These are phyloP conservation scores for Craterocephalus amniculus DNA, from an alignment of 2,797 vertebrate species.

Conservation along the genomic window DNA sequence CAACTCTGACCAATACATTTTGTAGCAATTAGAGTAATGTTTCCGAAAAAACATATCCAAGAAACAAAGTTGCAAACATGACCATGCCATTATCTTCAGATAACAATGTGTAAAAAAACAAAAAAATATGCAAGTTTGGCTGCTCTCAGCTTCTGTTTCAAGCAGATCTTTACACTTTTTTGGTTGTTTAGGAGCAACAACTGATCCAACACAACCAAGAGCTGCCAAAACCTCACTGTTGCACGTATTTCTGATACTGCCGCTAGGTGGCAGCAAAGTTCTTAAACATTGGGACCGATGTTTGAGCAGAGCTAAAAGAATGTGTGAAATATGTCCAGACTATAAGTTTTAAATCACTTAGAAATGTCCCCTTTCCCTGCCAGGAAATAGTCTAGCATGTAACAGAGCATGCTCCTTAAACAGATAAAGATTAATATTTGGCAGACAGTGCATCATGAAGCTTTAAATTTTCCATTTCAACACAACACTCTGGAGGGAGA, in stretches of 20 bases:
- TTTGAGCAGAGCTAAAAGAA: not conserved
- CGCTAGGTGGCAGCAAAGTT: not conserved
- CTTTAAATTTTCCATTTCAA: not conserved
- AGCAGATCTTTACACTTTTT: too few relatives aligned
- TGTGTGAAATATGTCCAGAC: not conserved
- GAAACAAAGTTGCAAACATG: not conserved
- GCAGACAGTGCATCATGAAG: not conserved
- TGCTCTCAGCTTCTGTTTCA: too few relatives aligned
- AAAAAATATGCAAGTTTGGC: too few relatives aligned
- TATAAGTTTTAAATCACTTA: not conserved
- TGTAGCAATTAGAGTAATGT: too few relatives aligned
- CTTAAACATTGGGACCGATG: not conserved
- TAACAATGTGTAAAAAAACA: too few relatives aligned
- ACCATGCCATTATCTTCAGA: too few relatives aligned
- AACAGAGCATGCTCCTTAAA: not conserved
- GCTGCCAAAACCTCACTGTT: too few relatives aligned
- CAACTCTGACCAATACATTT: too few relatives aligned
- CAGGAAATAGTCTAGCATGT: constrained; percentile 4
- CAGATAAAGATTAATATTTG: not conserved
- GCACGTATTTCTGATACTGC: not conserved
- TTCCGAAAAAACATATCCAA: not conserved
- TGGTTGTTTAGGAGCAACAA: too few relatives aligned
- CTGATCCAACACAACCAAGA: too few relatives aligned
- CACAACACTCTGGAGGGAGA: not conserved
- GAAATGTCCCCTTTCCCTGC: not conserved